Evolutionary conservation across 2,888 invertebrate genomes (phyloP), one percentile per base, ranked within the genome.

Genomic region (Plagiodera versicolora): DNA sequence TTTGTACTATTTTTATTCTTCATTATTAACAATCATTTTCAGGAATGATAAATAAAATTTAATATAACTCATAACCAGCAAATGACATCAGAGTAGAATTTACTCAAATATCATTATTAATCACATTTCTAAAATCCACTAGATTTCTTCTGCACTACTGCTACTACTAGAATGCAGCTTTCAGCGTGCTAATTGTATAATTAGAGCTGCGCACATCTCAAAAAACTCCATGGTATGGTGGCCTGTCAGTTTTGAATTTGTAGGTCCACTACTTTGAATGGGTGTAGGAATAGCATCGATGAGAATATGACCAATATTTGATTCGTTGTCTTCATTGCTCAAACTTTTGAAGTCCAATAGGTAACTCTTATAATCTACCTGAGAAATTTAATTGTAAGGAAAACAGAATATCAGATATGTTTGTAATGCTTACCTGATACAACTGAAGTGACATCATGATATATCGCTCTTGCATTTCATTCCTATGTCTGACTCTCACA

Each of bases 221-320:
- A 99, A 99, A 83, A 99, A 99, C 83, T 99, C 98, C 94, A 99
- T 96, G 1, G 98, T 98, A 80, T 97, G 96, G 77, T 98, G 97
- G 0, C 92, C 93, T 19, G 74, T 73, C n/a, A 70, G 65, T 61
- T 75, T 75, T 30, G 58, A 69, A 19, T 80, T 63, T 39, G 61
- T 56, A 28, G 61, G 20, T 44, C 75, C 72, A 48, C 69, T 67
- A 32, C 20, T 47, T 60, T 72, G 72, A 28, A 80, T 74, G 8
- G 79, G 79, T 0, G 79, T 79, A 1, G 79, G 74, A 28, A 77
- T 68, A n/a, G 77, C 72, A 28, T 75, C 76, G 53, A 75, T 61
- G 20, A 75, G 61, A 35, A 74, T 74, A 71, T 79, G 80, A 58
- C 75, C 73, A 46, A 77, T 76, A 20, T 80, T 77, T 18, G 80